Evolutionary conservation across 2,888 invertebrate genomes (phyloP), one percentile per base, ranked within the genome.

Genomic region (Rhogogaster chlorosoma): DNA sequence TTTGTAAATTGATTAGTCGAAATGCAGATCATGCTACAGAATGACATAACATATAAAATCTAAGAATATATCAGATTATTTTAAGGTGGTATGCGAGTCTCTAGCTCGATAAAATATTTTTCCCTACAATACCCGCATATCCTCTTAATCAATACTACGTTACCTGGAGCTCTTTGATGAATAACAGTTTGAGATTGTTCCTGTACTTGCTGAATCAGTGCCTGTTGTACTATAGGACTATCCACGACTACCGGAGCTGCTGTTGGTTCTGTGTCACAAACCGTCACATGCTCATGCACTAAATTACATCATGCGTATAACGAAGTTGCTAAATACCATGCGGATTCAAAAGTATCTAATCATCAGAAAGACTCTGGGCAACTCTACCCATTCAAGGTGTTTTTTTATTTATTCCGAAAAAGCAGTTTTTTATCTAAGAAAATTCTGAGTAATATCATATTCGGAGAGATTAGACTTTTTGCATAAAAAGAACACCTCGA

Each of bases 231-330:
- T 18, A 53, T 38, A 64, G 88, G 85, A 84, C 85, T 86, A 84
- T 87, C 89, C 87, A 77, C 77, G 84, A 88, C 88, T 87, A 82
- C 75, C 36, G 80, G 53, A 85, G 84, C 83, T 85, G 87, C 75
- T 83, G 85, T 84, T 53, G 86, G 73, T 84, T 88, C 87, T 87
- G 86, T 85, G 85, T 87, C 86, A 87, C 83, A 87, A 87, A 86
- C 85, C 84, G 86, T 87, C 80, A 75, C 89, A 89, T 89, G 89
- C 90, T 85, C 90, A 89, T 89, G 89, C 89, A 87, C 45, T 67
- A 70, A 83, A 45, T 49, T 83, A 22, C 42, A 42, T 64, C 82
- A 82, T 83, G 83, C 83, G 18, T 42, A n/a, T 18, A 12, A 67
- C 29, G 18, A 32, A 26, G 45, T 83, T n/a, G 53, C 53, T 53